These are phyloP conservation scores for Parnassius smintheus DNA, from an alignment of 2,888 invertebrate species.

Conservation along the genomic window DNA sequence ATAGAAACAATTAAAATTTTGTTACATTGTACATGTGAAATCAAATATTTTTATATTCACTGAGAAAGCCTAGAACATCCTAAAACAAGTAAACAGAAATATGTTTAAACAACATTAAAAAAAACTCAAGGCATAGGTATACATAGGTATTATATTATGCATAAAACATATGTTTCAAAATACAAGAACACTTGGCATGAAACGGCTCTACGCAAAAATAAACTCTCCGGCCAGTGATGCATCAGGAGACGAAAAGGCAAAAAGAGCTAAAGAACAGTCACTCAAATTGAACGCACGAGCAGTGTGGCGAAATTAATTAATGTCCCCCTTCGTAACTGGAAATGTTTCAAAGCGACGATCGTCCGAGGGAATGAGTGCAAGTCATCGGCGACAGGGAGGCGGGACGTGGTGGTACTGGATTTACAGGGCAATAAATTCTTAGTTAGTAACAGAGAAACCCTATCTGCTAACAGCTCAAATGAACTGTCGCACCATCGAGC, in stretches of 20 bases:
- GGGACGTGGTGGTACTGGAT: conserved; percentile 45
- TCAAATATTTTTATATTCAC: too few species aligned
- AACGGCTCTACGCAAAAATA: conserved; percentile 28
- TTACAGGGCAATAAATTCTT: conserved; percentile 72
- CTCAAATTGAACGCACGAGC: conserved; percentile 59
- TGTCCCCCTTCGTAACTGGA: conserved; percentile 57
- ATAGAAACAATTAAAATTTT: too few species aligned
- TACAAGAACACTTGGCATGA: conserved; percentile 9
- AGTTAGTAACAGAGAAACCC: conserved; percentile 59
- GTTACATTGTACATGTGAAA: too few species aligned
- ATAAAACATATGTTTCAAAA: conserved; percentile 14
- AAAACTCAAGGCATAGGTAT: too few species aligned
- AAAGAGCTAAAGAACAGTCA: conserved; percentile 53
- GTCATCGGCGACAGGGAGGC: conserved; percentile 57
- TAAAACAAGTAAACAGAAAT: too few species aligned
- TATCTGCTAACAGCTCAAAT: conserved; percentile 73
- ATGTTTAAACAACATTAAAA: too few species aligned
- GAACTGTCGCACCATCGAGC: conserved; percentile 55
- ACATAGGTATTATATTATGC: neutral
- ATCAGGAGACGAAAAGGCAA: conserved; percentile 39
- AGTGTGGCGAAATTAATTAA: conserved; percentile 73
- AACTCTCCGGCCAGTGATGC: conserved; percentile 28
- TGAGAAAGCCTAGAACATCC: too few species aligned
- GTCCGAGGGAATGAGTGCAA: conserved; percentile 60
- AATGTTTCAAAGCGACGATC: conserved; percentile 63